These are phyloP conservation scores for Hippocampus abdominalis DNA, from an alignment of 2,113 vertebrate genomes.

Conservation along the genomic window DNA sequence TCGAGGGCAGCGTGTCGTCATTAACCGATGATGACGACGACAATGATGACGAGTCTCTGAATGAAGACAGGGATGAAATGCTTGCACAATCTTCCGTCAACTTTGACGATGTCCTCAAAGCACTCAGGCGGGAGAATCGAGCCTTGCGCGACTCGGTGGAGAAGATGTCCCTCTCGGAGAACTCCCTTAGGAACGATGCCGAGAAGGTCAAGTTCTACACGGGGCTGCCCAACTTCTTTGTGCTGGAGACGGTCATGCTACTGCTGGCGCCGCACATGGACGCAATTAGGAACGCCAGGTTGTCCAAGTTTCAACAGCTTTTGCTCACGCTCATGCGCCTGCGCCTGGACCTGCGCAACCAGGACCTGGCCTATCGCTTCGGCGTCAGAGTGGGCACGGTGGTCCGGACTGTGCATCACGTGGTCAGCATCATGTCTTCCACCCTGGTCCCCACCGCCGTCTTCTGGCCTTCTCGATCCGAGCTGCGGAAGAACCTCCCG, in stretches of 20 bases:
- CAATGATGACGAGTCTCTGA: constrained; percentile 34
- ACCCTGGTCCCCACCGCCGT: constrained; percentile 72
- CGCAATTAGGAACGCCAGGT: constrained; percentile 59
- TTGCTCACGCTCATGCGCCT: constrained; percentile 74
- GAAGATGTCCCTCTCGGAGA: constrained; percentile 71
- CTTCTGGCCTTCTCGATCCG: constrained; percentile 72
- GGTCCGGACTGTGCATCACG: constrained; percentile 65
- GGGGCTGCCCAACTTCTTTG: constrained; percentile 74
- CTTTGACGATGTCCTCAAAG: constrained; percentile 58
- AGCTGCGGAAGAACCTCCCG: constrained; percentile 73
- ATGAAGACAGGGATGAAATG: constrained; percentile 51
- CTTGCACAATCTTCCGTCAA: constrained; percentile 29
- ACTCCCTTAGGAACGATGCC: constrained; percentile 66
- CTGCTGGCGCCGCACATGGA: constrained; percentile 74
- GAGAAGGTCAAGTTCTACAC: constrained; percentile 76
- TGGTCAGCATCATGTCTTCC: constrained; percentile 73
- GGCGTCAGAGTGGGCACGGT: constrained; percentile 68
- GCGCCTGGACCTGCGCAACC: constrained; percentile 71
- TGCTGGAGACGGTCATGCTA: constrained; percentile 75
- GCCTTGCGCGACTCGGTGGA: constrained; percentile 68
- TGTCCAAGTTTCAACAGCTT: constrained; percentile 75
- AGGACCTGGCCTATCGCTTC: constrained; percentile 74
- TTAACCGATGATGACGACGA: constrained; percentile 53
- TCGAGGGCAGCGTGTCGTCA: constrained; percentile 53
- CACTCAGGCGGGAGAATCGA: constrained; percentile 68